phyloP scores from a whole-genome alignment of 64 coral and sea anemone genomes.

The Stichodactyla mertensii region DNA sequence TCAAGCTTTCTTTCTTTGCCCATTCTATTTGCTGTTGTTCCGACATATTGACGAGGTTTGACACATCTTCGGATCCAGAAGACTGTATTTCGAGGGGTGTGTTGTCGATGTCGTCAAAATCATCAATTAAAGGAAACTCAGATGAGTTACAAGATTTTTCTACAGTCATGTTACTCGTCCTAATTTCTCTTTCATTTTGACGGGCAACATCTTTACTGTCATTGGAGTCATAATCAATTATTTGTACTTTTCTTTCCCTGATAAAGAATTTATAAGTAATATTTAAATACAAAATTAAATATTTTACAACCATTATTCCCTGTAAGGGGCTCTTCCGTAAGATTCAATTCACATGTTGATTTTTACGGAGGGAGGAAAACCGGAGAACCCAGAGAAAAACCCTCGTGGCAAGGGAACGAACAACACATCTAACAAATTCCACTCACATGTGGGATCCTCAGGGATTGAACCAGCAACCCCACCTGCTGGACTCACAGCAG shows the following conservation, averaged over 20 bases:
- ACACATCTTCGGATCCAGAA: background rate
- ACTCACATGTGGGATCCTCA: no score
- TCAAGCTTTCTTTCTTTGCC: conserved; percentile 42
- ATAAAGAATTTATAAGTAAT: background rate
- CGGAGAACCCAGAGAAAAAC: no score
- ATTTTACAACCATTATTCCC: background rate
- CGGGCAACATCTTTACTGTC: background rate
- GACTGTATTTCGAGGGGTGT: background rate
- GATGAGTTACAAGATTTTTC: background rate
- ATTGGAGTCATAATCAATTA: background rate
- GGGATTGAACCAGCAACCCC: no score
- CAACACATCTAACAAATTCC: no score
- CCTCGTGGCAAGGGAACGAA: no score
- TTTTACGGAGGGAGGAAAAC: no score
- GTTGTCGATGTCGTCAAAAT: conserved; percentile 8
- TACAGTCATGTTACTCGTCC: background rate
- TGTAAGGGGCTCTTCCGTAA: no score
- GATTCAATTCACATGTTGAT: no score
- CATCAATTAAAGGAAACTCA: background rate
- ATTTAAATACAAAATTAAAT: background rate
- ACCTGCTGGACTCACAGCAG: no score
- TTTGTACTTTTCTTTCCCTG: background rate
- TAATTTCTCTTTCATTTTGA: background rate
- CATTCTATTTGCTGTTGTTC: conserved; percentile 55
- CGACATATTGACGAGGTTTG: background rate